These are phyloP conservation scores for Lydus trimaculatus DNA, from an alignment of 2,888 invertebrate genomes.

Conservation along the genomic window DNA sequence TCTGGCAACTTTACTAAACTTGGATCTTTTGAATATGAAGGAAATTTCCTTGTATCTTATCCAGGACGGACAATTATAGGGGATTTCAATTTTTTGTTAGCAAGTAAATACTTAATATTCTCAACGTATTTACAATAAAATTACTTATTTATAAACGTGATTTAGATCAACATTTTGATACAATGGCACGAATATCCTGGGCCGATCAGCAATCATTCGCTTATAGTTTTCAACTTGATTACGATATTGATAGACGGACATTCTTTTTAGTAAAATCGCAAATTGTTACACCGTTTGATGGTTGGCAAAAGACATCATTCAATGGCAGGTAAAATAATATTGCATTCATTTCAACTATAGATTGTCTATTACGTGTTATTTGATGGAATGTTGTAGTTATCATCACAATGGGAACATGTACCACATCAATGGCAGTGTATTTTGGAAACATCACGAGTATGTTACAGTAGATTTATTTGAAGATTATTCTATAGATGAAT, in stretches of 20 bases:
- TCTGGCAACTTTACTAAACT: constrained; percentile 70
- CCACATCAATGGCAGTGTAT: constrained; percentile 63
- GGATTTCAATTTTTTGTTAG: constrained; percentile 68
- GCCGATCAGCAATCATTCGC: constrained; percentile 69
- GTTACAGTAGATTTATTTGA: constrained; percentile 65
- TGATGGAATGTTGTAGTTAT: constrained; percentile 57
- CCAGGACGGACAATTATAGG: constrained; percentile 78
- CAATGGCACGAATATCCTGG: constrained; percentile 74
- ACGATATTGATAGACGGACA: constrained; percentile 63
- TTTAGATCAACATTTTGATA: constrained; percentile 57
- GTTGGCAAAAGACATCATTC: constrained; percentile 65
- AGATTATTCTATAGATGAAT: constrained; percentile 60
- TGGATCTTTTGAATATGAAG: constrained; percentile 69
- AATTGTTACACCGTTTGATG: constrained; percentile 66
- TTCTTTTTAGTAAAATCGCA: constrained; percentile 61
- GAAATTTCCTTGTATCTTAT: constrained; percentile 72
- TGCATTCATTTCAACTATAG: constrained; percentile 9
- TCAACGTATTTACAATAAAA: no score
- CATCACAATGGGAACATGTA: constrained; percentile 63
- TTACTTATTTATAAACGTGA: constrained; percentile 1
- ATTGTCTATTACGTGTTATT: neutral
- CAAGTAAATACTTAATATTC: constrained; percentile 60
- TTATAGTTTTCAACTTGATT: constrained; percentile 68
- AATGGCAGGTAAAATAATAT: constrained; percentile 60
- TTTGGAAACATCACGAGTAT: constrained; percentile 69